Evolutionary conservation across 1,140 invertebrate genomes (phyloP), one percentile per base, ranked within the genome.

Genomic region (Ooceraea biroi): DNA sequence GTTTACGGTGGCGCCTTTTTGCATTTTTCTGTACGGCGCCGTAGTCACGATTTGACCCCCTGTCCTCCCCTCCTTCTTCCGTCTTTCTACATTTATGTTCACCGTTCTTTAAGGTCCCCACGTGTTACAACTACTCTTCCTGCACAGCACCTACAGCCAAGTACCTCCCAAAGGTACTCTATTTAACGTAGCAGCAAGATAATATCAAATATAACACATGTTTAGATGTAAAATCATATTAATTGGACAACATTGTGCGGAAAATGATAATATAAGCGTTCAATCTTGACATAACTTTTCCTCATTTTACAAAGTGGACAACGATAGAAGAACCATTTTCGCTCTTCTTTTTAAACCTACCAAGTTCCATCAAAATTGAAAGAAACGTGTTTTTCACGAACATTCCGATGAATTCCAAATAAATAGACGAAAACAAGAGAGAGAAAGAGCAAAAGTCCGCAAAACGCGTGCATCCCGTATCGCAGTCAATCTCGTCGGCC

Each of bases 1-100:
- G 44, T 82, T 87, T 92, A 91, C 86, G 82, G 85, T 88, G 88
- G 87, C 87, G 83, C 87, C 89, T 91, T 90, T 92, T 91, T 91
- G 85, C 88, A 88, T 91, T 92, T 90, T 91, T 88, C 84, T 82
- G 17, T 63, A 85, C 71, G 77, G 77, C 88, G 63, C 86, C 69
- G 55, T 36, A 88, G 88, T 92, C 91, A 92, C 90, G 89, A 90
- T 73, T 84, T 87, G 82, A 89, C 86, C 90, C 78, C 89, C 71
- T 88, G 82, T 85, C 52, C 52, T 36, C 52, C 58, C 22, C 52
- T 66, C 73, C 63, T 76, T 87, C 60, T 61, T 77, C 57, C 27
- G 80, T 89, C 69, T 82, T 89, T 66, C 82, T 89, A 78, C 88
- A 77, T 86, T 89, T 88, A 82, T 68, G 72, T 74, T 85, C 65